These are phyloP conservation scores for Labia minor DNA, from an alignment of 2,888 invertebrate genomes.

Conservation along the genomic window DNA sequence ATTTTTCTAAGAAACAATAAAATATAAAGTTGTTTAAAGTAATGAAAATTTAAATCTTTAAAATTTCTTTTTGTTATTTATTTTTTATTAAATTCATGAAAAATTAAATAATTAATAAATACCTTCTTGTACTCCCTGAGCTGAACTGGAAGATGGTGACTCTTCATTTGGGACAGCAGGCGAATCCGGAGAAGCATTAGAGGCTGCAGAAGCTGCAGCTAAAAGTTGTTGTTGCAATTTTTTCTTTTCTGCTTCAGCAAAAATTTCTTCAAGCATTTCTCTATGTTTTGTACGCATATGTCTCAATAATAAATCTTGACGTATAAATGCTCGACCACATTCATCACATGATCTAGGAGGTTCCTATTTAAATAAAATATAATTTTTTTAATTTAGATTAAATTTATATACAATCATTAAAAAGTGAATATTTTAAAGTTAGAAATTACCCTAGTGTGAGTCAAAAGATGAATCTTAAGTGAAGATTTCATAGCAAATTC, in stretches of 20 bases:
- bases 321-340: constrained; percentile 65
- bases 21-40: too few relatives aligned
- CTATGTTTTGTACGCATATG: constrained; percentile 64
- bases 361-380: constrained; percentile 40
- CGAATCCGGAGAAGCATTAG: neutral
- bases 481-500: constrained; percentile 56
- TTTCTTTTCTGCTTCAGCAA: constrained; percentile 49
- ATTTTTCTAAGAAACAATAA: too few relatives aligned
- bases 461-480: constrained; percentile 56
- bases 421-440: neutral
- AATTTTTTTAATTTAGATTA: neutral
- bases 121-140: too few relatives aligned
- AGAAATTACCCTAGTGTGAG: constrained; percentile 45
- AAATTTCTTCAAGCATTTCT: constrained; percentile 51
- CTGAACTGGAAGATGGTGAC: too few relatives aligned
- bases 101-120: too few relatives aligned
- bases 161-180: too few relatives aligned
- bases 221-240: constrained; percentile 38
- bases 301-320: constrained; percentile 64
- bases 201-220: constrained; percentile 19
- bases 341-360: constrained; percentile 66
- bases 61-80: too few relatives aligned
- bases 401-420: neutral
- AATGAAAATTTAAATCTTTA: too few relatives aligned
- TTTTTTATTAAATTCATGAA: too few relatives aligned